Evolutionary conservation across 1,140 invertebrate genomes (phyloP), one percentile per base, ranked within the genome.

Genomic region (Doryteuthis pealeii): DNA sequence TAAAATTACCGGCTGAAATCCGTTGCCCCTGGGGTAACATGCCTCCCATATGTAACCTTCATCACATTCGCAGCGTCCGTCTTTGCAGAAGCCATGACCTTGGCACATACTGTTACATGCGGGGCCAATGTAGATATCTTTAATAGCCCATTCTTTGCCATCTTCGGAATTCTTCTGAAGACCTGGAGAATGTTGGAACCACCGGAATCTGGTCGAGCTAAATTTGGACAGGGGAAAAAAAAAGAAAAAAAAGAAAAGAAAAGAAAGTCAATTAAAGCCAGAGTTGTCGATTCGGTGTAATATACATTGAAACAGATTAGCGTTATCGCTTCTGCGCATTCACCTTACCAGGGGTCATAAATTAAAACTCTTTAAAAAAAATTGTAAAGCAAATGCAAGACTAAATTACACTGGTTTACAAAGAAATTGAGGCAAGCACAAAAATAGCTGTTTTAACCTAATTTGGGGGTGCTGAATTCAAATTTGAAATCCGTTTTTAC

Each of bases 91-190:
- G 32, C 89, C 89, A 77, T 88, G 87, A 0, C 88, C 88, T 75
- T 81, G 83, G 79, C 89, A 90, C 58, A 86, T 78, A 30, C 84
- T 79, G 4, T 77, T 68, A 81, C 89, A 90, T 14, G 86, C 78
- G 14, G 82, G 84, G 12, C 89, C 89, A n/a, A 89, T 87, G 74
- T 89, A 89, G 31, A 90, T 76, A 72, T 89, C 84, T 71, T 80
- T 85, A 22, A 90, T 65, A 26, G 86, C 88, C 88, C 88, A 89
- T 31, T 71, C 73, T 26, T 78, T 76, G 28, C 74, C 33, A 1
- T 73, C 78, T 18, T 74, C 74, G 12, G 75, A 70, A 40, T 31
- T 58, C 22, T 75, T 75, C 2, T 31, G 75, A 73, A 18, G 72
- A 73, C 66, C 58, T 18, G 33, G 33, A 3, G 43, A 35, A 66